Evolutionary conservation across 1,140 invertebrate genomes (phyloP), one percentile per base, ranked within the genome.

Genomic region (Penaeus indicus): DNA sequence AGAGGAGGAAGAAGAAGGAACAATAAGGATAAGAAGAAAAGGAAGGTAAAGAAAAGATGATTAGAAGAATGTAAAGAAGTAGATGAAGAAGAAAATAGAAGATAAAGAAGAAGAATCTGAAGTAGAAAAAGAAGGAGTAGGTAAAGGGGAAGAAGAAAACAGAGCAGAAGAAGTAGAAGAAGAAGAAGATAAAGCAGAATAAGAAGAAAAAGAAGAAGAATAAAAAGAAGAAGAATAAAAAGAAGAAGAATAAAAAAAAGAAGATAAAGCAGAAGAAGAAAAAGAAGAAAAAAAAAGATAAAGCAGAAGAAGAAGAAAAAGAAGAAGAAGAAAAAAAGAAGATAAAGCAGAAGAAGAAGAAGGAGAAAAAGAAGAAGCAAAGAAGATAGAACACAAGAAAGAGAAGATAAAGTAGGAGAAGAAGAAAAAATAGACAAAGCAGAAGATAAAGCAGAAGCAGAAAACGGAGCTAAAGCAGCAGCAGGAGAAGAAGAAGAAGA

Each of bases 301-400:
- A 42, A 60, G 60, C 2, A 63, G 42, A 47, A 60, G 22, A 27
- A 18, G 22, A 22, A 22, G 25, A 22, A 25, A 7, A 25, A 25
- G 13, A 11, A 27, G 10, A 61, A 32, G 22, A 75, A 32, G n/a
- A 54, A 32, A 21, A 32, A 38, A 19, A 27, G 60, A 47, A 27
- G 27, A 5, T 5, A 62, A 22, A 32, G 7, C 1, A 11, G 25
- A n/a, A n/a, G 19, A 60, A 61, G 69, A 54, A 25, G 69, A 27
- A 47, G 16, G 3, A 22, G 27, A 13, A 16, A 18, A 32, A 11
- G 21, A 64, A 67, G 79, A 81, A 13, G 25, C 0, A 42, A 13
- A 63, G 64, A 63, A 25, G 81, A 83, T 60, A 63, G 83, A 72
- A 54, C n/a, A n/a, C n/a, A n/a, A 67, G 72, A 27, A 38, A 67